Percentiles rank a stretch among this genome's conserved stretches.
Conservation (phyloP, 2,888 invertebrate genomes). For the Entomobrya multifasciata region DNA sequence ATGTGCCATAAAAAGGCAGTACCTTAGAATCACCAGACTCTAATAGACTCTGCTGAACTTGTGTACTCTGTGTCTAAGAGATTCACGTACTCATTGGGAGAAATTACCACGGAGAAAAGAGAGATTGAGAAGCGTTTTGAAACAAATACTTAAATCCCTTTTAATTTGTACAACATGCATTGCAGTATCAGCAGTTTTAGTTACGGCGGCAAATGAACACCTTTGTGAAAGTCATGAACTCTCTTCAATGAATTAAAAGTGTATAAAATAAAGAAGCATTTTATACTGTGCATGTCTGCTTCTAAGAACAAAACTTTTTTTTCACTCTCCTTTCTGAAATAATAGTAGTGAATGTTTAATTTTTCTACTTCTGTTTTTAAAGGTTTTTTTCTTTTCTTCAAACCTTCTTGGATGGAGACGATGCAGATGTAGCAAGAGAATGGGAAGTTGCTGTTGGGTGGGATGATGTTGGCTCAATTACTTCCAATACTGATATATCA, state of each 20-base stretch:
- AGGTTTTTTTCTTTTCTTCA: conserved; percentile 45
- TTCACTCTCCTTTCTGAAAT: conserved; percentile 26
- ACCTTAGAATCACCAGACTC: background rate
- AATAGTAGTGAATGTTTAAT: background rate
- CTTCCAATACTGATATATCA: conserved; percentile 77
- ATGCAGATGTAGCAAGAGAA: conserved; percentile 16
- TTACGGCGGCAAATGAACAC: background rate
- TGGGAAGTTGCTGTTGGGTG: background rate
- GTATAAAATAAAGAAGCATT: conserved; percentile 5
- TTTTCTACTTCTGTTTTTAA: conserved; percentile 62
- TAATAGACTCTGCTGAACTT: background rate
- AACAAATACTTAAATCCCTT: background rate
- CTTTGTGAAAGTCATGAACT: conserved; percentile 61
- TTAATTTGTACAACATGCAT: conserved; percentile 49
- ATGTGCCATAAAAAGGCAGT: background rate
- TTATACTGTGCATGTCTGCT: background rate
- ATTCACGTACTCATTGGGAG: background rate
- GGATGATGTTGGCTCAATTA: conserved; percentile 75
- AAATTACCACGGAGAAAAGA: conserved; percentile 33
- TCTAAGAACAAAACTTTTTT: conserved; percentile 11
- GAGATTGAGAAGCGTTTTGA: too few species aligned
- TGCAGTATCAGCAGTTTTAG: background rate
- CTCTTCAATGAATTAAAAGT: conserved; percentile 61
- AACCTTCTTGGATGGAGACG: conserved; percentile 68
- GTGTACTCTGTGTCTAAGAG: background rate